Conservation (phyloP, 2,797 vertebrate genomes). For the Miichthys miiuy region DNA sequence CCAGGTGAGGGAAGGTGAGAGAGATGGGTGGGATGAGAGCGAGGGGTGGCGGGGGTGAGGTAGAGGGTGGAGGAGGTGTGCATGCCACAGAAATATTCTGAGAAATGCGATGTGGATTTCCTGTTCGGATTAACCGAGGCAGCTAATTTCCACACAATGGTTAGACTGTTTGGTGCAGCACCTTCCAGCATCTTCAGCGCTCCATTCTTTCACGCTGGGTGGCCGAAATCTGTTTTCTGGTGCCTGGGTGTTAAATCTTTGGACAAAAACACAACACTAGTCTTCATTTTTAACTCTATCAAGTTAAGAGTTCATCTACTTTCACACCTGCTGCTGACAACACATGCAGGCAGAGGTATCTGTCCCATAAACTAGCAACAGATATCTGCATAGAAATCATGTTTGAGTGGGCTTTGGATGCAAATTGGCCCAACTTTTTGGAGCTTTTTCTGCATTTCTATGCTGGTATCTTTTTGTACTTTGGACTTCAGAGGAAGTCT, state of each 20-base stretch:
- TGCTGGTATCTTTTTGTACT: too few relatives aligned
- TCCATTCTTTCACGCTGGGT: background rate
- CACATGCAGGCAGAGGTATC: too few relatives aligned
- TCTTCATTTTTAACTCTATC: too few relatives aligned
- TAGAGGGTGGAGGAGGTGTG: background rate
- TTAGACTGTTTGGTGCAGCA: background rate
- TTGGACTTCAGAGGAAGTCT: too few relatives aligned
- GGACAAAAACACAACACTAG: too few relatives aligned
- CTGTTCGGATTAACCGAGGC: background rate
- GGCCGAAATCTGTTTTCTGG: background rate
- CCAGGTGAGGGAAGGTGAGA: constrained; percentile 57
- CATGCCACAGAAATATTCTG: background rate
- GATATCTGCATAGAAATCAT: too few relatives aligned
- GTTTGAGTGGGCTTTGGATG: too few relatives aligned
- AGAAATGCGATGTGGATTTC: constrained; percentile 15
- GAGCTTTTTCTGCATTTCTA: too few relatives aligned
- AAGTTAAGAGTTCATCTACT: too few relatives aligned
- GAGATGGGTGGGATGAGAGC: constrained; percentile 28
- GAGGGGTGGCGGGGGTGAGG: background rate
- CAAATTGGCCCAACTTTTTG: too few relatives aligned
- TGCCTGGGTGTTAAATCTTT: constrained; percentile 5
- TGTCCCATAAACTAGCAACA: too few relatives aligned
- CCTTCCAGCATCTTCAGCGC: background rate
- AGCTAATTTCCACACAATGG: constrained; percentile 22
- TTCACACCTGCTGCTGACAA: too few relatives aligned